These are phyloP conservation scores for Sycophila texana DNA, from an alignment of 2,888 invertebrate genomes.

Conservation along the genomic window DNA sequence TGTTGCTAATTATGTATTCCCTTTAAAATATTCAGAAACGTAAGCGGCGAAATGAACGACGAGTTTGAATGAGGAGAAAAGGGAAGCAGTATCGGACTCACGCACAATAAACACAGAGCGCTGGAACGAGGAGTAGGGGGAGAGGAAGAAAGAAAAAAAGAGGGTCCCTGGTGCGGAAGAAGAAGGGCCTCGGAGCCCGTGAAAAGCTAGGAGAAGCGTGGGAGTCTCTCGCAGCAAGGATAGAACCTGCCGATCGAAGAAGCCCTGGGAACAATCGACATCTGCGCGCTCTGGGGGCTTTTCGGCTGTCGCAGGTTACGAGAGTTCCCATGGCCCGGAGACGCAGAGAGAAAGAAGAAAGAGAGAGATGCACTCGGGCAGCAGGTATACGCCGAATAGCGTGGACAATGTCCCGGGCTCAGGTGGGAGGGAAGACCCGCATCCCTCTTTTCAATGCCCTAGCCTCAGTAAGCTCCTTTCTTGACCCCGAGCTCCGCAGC, in stretches of 20 bases:
- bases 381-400: neutral
- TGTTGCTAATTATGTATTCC: no score
- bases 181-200: neutral
- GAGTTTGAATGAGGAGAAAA: neutral
- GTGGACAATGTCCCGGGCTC: no score
- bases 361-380: neutral
- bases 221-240: constrained; percentile 36
- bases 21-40: no score
- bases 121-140: neutral
- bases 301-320: no score
- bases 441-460: no score
- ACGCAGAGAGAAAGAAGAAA: neutral
- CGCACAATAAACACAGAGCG: neutral
- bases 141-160: neutral
- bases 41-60: no score
- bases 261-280: constrained; percentile 53
- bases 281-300: constrained; percentile 23
- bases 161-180: constrained; percentile 23
- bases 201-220: constrained; percentile 43
- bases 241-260: constrained; percentile 47
- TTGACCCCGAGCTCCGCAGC: no score
- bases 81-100: neutral
- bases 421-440: no score
- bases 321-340: no score
- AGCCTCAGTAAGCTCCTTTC: no score